Evolutionary conservation across 2,888 invertebrate genomes (phyloP), one percentile per base, ranked within the genome.

Genomic region (Holacanthella duospinosa): DNA sequence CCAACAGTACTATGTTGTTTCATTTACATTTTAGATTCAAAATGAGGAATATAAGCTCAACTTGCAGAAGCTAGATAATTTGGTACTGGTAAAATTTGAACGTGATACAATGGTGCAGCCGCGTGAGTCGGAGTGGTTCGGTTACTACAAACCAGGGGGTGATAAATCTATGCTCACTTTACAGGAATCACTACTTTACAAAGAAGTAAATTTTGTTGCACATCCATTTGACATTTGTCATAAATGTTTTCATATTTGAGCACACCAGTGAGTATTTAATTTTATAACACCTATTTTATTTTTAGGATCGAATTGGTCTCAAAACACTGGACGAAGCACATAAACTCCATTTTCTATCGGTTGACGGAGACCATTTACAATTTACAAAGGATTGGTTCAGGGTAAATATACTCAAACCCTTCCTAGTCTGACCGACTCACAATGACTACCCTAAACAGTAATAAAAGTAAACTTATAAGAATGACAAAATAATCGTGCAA

Each of bases 81-180:
- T 99, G 65, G 88, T 99, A 0, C 79, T 99, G 80, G 89, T 99
- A 0, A 89, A 86, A 79, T 99, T 97, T 76, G 79, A 83, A 0
- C 83, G 88, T 63, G 99, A 99, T 76, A 85, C 88, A 0, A 89
- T 97, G 79, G 96, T 99, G 0, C 84, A 89, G 72, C 99, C 99
- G 0, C 83, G 80, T 44, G 95, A 93, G 75, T 84, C 88, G 0
- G 92, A 93, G 78, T 96, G 95, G 95, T 97, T 99, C 78, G 94
- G 94, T 1, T 99, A 88, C 79, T 99, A 93, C 75, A 83, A 83
- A 65, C 85, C 89, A 0, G 94, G 94, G 0, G 92, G 94, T 77
- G 85, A 85, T 19, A 80, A 80, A 54, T 80, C 84, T 59, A 77
- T 89, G 60, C 78, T 86, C 53, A 82, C 83, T 0, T 78, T 97